Evolutionary conservation across 2,888 invertebrate genomes (phyloP).

Genomic region (Drosophila lutescens): DNA sequence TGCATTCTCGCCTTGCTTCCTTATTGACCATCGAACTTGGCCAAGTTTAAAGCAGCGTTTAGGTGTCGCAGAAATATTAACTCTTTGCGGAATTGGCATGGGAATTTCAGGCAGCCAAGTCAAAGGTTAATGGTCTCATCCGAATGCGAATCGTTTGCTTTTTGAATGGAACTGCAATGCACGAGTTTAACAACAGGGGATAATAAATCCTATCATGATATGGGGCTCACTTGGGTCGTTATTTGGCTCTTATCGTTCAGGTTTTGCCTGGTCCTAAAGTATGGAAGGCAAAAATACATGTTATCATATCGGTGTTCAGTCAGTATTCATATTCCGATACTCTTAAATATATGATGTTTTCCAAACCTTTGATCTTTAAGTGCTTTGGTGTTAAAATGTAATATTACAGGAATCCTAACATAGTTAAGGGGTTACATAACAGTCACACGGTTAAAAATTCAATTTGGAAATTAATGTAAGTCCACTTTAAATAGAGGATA

Average conservation of each 20-base stretch:
- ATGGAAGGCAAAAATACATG: not conserved
- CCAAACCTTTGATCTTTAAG: no score
- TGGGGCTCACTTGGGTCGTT: not conserved
- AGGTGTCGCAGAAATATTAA: not conserved
- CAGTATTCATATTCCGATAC: not conserved
- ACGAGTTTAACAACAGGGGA: slow-evolving; percentile 17
- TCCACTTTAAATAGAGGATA: no score
- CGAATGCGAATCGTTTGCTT: not conserved
- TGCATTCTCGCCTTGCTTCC: slow-evolving; percentile 23
- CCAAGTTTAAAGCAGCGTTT: not conserved
- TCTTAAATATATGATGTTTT: not conserved
- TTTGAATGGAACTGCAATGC: slow-evolving; percentile 6
- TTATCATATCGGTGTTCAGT: not conserved
- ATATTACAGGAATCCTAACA: no score
- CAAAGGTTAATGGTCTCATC: slow-evolving; percentile 19
- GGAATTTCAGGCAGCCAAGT: not conserved
- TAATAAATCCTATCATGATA: slow-evolving; percentile 22
- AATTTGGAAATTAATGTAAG: no score
- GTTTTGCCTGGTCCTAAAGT: not conserved
- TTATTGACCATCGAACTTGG: slow-evolving; percentile 24
- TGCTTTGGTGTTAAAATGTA: no score
- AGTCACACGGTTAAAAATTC: no score
- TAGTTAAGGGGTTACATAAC: no score
- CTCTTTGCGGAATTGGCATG: slow-evolving; percentile 11
- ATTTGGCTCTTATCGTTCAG: slow-evolving; percentile 12